Evolutionary conservation across 2,113 vertebrate species (phyloP).

Genomic region (Podocnemis expansa): DNA sequence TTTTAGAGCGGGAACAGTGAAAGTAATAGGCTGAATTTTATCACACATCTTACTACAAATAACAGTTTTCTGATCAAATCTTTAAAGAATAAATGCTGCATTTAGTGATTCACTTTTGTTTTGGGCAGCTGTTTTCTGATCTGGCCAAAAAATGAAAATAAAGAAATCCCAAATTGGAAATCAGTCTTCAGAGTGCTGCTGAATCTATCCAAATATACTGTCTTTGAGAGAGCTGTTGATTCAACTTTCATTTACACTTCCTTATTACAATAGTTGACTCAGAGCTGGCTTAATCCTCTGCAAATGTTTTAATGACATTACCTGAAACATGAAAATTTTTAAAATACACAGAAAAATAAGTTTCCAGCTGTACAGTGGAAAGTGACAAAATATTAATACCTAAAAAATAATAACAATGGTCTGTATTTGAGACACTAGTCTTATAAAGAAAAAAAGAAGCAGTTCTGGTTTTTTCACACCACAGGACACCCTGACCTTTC

Average conservation of each 20-base stretch:
- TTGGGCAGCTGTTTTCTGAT: background rate
- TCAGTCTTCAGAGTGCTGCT: background rate
- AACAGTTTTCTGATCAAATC: background rate
- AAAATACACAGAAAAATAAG: background rate
- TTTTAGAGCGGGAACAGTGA: constrained; percentile 31
- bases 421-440: background rate
- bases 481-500: background rate
- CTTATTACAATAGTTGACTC: background rate
- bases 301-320: background rate
- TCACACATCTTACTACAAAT: background rate
- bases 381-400: background rate
- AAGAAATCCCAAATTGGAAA: background rate
- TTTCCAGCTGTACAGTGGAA: background rate
- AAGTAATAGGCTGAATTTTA: background rate
- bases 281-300: background rate
- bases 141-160: constrained; percentile 37
- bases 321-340: background rate
- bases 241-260: background rate
- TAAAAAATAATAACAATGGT: background rate
- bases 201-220: background rate
- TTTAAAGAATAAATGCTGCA: constrained; percentile 27
- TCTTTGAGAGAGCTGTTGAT: background rate
- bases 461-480: background rate
- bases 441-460: background rate
- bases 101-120: constrained; percentile 20